phyloP scores from a whole-genome alignment of 2,888 invertebrate species.

The Nemotelus pantherinus region DNA sequence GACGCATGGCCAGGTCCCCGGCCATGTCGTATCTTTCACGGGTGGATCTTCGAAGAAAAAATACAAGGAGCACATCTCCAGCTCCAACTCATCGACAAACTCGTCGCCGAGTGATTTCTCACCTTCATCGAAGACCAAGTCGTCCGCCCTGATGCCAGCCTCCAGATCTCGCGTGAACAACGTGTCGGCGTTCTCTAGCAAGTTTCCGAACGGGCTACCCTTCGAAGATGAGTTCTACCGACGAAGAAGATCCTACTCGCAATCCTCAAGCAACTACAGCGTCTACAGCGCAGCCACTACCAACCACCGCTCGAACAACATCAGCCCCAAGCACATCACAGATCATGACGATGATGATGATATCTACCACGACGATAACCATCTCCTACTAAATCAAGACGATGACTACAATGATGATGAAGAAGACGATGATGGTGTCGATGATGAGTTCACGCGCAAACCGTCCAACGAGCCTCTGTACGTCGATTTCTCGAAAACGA shows the following conservation, averaged over 20 bases:
- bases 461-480: constrained; percentile 64
- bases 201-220: constrained; percentile 64
- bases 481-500: constrained; percentile 64
- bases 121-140: background rate
- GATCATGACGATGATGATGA: constrained; percentile 25
- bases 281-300: constrained; percentile 57
- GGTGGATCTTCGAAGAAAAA: constrained; percentile 32
- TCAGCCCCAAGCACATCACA: constrained; percentile 31
- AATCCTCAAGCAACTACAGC: constrained; percentile 63
- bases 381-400: background rate
- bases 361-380: background rate
- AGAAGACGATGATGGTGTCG: constrained; percentile 52
- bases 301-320: constrained; percentile 20
- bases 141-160: background rate
- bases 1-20: constrained; percentile 51
- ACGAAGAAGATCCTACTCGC: constrained; percentile 61
- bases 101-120: constrained; percentile 32
- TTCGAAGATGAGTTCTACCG: constrained; percentile 63
- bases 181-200: constrained; percentile 61
- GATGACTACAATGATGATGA: constrained; percentile 20
- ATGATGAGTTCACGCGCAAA: constrained; percentile 64
- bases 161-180: constrained; percentile 3
- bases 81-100: constrained; percentile 38
- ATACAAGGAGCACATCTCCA: constrained; percentile 28
- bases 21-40: background rate